A percentile compares a stretch with the other conserved stretches of the same genome.
Conservation (phyloP, 2,797 vertebrate species). For the Eulemur albifrons region DNA sequence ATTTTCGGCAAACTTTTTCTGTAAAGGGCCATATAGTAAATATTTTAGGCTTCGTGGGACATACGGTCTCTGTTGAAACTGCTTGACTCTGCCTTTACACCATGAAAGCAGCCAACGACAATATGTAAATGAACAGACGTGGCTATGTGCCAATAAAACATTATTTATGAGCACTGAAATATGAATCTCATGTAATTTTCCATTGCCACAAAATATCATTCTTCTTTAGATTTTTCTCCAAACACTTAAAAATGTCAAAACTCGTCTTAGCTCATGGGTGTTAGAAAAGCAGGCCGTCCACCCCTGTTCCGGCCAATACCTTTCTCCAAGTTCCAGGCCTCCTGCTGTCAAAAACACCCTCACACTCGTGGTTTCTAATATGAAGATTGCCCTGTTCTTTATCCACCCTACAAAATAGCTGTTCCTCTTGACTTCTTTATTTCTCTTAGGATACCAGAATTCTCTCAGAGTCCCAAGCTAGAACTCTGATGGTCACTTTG, state of each 20-base stretch:
- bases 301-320: neutral
- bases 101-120: neutral
- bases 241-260: neutral
- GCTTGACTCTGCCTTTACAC: neutral
- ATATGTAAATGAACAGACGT: neutral
- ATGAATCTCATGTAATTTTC: slow-evolving; percentile 30
- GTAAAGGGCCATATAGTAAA: neutral
- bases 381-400: neutral
- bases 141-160: neutral
- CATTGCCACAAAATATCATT: slow-evolving; percentile 12
- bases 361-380: neutral
- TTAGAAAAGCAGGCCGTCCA: neutral
- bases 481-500: neutral
- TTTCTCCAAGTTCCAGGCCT: neutral
- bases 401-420: neutral
- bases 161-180: neutral
- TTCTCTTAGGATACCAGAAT: neutral
- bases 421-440: neutral
- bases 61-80: neutral
- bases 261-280: neutral
- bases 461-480: neutral
- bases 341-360: neutral
- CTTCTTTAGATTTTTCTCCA: neutral
- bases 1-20: neutral
- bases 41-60: neutral